Evolutionary conservation across 1,140 invertebrate species (phyloP), one percentile per base, ranked within the genome.

Genomic region (Druon quercuslanigerum): DNA sequence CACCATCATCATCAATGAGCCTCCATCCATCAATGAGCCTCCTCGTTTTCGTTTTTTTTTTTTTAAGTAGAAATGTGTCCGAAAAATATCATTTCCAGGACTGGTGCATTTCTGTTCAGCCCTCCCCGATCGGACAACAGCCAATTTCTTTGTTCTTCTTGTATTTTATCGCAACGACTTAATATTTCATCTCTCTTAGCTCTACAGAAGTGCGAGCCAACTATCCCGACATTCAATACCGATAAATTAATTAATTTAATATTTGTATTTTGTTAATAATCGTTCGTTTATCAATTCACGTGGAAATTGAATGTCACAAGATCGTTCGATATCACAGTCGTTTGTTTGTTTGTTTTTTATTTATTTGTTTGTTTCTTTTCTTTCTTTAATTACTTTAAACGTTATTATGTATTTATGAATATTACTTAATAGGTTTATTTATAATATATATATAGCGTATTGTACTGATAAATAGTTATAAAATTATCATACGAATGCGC

Each of bases 241-340:
- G 77, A 87, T 87, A 86, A 82, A 82, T 89, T 80, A 83, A 86
- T 84, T 82, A 86, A 83, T 88, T 86, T 81, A 87, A 79, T 87
- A 86, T 73, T 87, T 84, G 83, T 85, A 82, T 84, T 78, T 83
- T 84, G 77, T 87, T 80, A 85, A 87, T 88, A 85, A 87, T 88
- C 80, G 78, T 84, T 85, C 78, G 70, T 86, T 88, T 72, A 84
- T 87, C 84, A 83, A 88, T 87, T 87, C 80, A 76, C 87, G 79
- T 87, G 84, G 86, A 87, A 89, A 91, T 90, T 89, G 89, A 91
- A 90, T 91, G 90, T 90, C 87, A 87, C 89, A 90, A 91, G 90
- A 91, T 92, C 90, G 89, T 90, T 91, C 84, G 87, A 88, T 91
- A 92, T 92, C 90, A 92, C 90, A 92, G 90, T 91, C 88, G 89